Percentiles rank a stretch among this genome's conserved stretches.
These are phyloP conservation scores for Takifugu bimaculatus DNA, from an alignment of 2,113 vertebrate genomes.

Conservation along the genomic window DNA sequence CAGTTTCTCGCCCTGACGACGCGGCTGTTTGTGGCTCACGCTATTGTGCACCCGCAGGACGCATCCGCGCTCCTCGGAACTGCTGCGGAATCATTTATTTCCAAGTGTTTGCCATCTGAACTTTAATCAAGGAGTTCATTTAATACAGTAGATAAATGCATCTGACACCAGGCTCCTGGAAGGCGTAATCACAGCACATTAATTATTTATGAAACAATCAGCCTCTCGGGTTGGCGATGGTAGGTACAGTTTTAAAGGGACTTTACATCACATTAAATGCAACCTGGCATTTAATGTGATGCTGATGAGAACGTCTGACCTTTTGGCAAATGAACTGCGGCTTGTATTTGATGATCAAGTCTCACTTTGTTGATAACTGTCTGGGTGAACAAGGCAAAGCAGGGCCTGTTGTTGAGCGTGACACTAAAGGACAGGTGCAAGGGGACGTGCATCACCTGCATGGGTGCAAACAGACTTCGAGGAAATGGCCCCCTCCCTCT, in stretches of 20 bases:
- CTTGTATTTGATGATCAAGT: constrained; percentile 46
- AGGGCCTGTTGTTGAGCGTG: constrained; percentile 11
- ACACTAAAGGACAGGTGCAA: constrained; percentile 15
- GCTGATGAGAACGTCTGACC: constrained; percentile 55
- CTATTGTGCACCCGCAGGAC: constrained; percentile 24
- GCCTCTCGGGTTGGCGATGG: background rate
- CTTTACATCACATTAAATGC: constrained; percentile 6
- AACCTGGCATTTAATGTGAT: constrained; percentile 40
- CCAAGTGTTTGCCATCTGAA: constrained; percentile 26
- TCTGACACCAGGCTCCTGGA: constrained; percentile 16
- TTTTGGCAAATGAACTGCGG: constrained; percentile 39
- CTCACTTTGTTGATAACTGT: constrained; percentile 25
- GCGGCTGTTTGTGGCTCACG: constrained; percentile 5
- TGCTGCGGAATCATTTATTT: constrained; percentile 19
- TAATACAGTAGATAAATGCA: constrained; percentile 13
- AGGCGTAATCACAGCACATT: constrained; percentile 43
- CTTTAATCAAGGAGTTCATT: constrained; percentile 35
- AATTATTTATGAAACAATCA: constrained; percentile 47
- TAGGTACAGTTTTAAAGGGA: constrained; percentile 29
- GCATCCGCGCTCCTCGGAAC: constrained; percentile 16
- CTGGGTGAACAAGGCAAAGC: constrained; percentile 9
- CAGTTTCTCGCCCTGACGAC: background rate
- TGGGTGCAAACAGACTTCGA: constrained; percentile 36
- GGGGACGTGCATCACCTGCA: constrained; percentile 27
- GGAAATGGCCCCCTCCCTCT: background rate